Evolutionary conservation across 2,113 vertebrate species (phyloP).

Genomic region (Sminthopsis crassicaudata): DNA sequence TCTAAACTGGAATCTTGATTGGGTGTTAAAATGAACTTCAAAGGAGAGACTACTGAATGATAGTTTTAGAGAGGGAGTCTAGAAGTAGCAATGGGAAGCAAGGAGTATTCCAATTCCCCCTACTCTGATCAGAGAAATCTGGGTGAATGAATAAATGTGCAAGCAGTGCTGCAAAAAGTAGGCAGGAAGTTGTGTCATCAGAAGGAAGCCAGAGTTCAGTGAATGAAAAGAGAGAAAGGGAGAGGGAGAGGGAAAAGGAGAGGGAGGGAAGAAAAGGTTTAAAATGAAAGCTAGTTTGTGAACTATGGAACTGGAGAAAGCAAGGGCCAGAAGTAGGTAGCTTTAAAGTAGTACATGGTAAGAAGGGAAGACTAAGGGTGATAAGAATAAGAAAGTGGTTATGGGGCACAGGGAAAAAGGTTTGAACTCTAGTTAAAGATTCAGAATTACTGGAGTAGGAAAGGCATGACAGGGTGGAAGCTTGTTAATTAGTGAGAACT

Average conservation of each 20-base stretch:
- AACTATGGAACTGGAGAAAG: not conserved
- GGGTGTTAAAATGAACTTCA: no score
- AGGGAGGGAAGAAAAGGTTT: not conserved
- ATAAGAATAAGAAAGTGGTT: not conserved
- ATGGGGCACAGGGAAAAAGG: not conserved
- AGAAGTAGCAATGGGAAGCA: no score
- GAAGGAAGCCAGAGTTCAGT: not conserved
- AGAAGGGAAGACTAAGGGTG: not conserved
- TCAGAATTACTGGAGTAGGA: not conserved
- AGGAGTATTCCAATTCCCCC: not conserved
- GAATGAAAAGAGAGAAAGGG: not conserved
- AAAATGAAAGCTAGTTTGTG: not conserved
- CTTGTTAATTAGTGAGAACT: not conserved
- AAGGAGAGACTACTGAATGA: no score
- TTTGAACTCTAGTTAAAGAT: not conserved
- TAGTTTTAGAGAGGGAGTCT: no score
- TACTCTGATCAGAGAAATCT: not conserved
- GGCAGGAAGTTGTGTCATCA: not conserved
- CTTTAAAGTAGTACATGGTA: not conserved
- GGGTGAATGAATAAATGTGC: not conserved
- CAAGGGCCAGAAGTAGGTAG: not conserved
- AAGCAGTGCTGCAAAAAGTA: not conserved
- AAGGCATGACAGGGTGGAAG: not conserved
- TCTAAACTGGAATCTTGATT: no score
- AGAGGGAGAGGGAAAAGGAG: not conserved